Percentiles rank a stretch among this genome's conserved stretches.
phyloP scores from a whole-genome alignment of 1,140 invertebrate genomes.

The Gryon sp. region DNA sequence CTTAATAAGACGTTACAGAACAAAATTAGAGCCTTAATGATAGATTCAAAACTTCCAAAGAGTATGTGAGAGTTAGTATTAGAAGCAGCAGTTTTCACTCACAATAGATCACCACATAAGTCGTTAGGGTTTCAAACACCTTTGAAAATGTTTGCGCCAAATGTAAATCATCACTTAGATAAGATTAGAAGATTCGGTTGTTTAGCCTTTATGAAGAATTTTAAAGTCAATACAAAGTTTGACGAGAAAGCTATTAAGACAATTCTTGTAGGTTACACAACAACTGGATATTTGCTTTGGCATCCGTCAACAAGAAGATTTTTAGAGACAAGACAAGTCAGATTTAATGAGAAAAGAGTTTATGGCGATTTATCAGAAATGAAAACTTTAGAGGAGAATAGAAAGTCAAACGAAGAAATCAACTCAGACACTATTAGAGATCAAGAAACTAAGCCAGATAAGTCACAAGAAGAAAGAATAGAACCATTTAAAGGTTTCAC shows the following conservation, averaged over 20 bases:
- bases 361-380: constrained; percentile 32
- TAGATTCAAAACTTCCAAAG: too few relatives aligned
- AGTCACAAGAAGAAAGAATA: too few relatives aligned
- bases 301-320: constrained; percentile 44
- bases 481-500: too few relatives aligned
- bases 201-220: constrained; percentile 71
- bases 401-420: background rate
- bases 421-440: too few relatives aligned
- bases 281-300: constrained; percentile 50
- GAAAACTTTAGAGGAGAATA: constrained; percentile 2
- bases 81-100: constrained; percentile 57
- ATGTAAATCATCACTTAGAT: background rate
- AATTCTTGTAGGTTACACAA: constrained; percentile 43
- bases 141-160: background rate
- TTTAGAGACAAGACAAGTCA: constrained; percentile 47
- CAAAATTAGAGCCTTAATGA: too few relatives aligned
- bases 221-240: background rate
- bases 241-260: constrained; percentile 44
- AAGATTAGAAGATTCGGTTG: constrained; percentile 20
- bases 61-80: constrained; percentile 4
- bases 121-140: background rate
- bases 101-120: constrained; percentile 45
- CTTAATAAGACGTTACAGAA: too few relatives aligned
- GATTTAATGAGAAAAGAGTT: constrained; percentile 49
- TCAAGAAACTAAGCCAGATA: background rate